Evolutionary conservation across 2,888 invertebrate species (phyloP).

Genomic region (Deilephila elpenor): DNA sequence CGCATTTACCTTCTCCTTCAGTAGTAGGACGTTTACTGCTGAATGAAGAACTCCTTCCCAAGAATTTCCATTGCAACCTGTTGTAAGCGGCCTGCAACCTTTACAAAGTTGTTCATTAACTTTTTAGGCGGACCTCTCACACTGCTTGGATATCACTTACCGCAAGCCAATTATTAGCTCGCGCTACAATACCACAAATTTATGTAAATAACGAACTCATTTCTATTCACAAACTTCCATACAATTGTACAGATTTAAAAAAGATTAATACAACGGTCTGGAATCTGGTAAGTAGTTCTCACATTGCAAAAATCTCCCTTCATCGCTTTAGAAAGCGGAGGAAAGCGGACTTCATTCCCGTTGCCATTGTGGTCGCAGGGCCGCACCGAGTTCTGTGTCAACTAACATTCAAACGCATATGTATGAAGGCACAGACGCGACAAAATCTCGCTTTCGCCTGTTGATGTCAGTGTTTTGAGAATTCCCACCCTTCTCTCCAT

Average conservation of each 20-base stretch:
- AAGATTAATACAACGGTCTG: conserved; percentile 13
- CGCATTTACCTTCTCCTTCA: too few species aligned
- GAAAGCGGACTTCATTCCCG: conserved; percentile 12
- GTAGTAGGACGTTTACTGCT: too few species aligned
- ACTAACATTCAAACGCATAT: conserved; percentile 15
- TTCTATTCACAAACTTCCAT: background rate
- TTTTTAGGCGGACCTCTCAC: too few species aligned
- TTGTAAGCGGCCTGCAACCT: too few species aligned
- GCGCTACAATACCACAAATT: too few species aligned
- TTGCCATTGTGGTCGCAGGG: background rate
- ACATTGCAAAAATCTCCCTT: conserved; percentile 7
- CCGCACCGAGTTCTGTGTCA: conserved; percentile 13
- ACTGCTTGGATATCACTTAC: too few species aligned
- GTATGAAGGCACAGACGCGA: conserved; percentile 6
- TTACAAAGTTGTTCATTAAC: too few species aligned
- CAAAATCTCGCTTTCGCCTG: conserved; percentile 8
- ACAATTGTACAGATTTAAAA: background rate
- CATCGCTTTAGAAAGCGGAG: conserved; percentile 20
- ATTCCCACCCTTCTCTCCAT: background rate
- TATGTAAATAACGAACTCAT: too few species aligned
- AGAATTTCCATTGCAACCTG: too few species aligned
- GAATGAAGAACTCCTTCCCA: too few species aligned
- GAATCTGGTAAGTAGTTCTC: conserved; percentile 16
- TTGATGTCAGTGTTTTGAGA: background rate
- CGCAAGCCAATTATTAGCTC: too few species aligned